Conservation (phyloP, 2,113 vertebrate species). For the Elaphurus davidianus region DNA sequence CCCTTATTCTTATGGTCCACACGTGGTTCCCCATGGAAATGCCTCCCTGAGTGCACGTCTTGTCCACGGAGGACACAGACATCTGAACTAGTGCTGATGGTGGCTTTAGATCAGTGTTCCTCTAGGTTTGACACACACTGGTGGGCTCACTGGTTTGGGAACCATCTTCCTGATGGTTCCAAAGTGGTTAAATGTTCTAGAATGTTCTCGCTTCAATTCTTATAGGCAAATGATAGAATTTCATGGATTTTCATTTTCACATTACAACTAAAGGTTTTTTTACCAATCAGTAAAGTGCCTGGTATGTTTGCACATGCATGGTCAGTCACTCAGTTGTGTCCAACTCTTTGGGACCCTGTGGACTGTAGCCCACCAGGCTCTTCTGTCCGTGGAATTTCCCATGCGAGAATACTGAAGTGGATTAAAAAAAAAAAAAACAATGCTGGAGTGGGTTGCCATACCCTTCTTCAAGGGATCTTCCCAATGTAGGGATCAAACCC, state of each 20-base stretch:
- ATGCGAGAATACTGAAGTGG: neutral
- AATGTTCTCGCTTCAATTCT: neutral
- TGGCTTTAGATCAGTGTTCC: neutral
- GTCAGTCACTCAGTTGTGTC: neutral
- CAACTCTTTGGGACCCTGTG: neutral
- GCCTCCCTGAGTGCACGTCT: neutral
- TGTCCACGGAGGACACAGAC: no score
- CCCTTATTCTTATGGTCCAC: neutral
- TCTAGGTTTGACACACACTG: neutral
- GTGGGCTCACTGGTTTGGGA: neutral
- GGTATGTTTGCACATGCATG: neutral
- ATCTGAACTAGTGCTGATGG: neutral
- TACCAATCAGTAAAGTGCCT: neutral
- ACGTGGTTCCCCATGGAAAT: fast-evolving
- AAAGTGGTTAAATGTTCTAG: neutral
- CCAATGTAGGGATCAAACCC: neutral
- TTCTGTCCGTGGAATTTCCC: neutral
- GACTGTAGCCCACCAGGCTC: neutral
- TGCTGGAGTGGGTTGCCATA: neutral
- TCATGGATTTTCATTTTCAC: neutral
- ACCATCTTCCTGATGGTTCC: neutral
- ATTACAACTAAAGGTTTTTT: neutral
- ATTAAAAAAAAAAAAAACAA: neutral
- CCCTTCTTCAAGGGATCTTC: neutral
- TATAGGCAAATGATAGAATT: neutral